Percentiles rank a stretch among this genome's conserved stretches.
phyloP scores from a whole-genome alignment of 2,113 vertebrate species.

The Periophthalmus modestus region DNA sequence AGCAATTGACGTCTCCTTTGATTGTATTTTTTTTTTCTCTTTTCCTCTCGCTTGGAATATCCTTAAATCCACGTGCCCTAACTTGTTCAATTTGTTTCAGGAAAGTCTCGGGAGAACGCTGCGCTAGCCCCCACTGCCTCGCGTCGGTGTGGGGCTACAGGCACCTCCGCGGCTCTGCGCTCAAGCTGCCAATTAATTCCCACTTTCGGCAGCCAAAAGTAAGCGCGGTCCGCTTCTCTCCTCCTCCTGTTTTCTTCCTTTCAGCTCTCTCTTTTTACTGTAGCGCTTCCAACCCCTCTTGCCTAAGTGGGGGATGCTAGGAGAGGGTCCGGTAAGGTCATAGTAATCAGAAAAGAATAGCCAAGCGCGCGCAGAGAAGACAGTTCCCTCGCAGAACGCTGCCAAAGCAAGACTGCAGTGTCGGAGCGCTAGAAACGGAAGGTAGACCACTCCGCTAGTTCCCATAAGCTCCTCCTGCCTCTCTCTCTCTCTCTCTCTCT shows the following conservation, averaged over 20 bases:
- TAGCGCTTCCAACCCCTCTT: conserved; percentile 14
- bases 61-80: conserved; percentile 34
- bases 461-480: conserved; percentile 48
- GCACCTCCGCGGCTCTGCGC: conserved; percentile 33
- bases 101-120: conserved; percentile 53
- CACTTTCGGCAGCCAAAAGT: conserved; percentile 65
- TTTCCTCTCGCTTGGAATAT: conserved; percentile 38
- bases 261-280: conserved; percentile 39
- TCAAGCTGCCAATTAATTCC: conserved; percentile 59
- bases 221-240: conserved; percentile 27
- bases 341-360: conserved; percentile 36
- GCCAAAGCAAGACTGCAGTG: conserved; percentile 77
- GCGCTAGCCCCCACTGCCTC: conserved; percentile 10
- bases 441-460: conserved; percentile 68
- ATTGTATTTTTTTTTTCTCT: neutral
- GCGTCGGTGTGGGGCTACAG: conserved; percentile 25
- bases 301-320: conserved; percentile 52
- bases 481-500: conserved; percentile 6
- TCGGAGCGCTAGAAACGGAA: conserved; percentile 53
- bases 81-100: conserved; percentile 52
- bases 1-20: conserved; percentile 9
- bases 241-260: conserved; percentile 20
- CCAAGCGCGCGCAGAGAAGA: conserved; percentile 34
- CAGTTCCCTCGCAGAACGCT: conserved; percentile 58
- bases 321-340: conserved; percentile 58